A percentile compares a stretch with the other conserved stretches of the same genome.
Evolutionary conservation across 2,113 vertebrate species (phyloP).

Genomic region (Aleadryas rufinucha): DNA sequence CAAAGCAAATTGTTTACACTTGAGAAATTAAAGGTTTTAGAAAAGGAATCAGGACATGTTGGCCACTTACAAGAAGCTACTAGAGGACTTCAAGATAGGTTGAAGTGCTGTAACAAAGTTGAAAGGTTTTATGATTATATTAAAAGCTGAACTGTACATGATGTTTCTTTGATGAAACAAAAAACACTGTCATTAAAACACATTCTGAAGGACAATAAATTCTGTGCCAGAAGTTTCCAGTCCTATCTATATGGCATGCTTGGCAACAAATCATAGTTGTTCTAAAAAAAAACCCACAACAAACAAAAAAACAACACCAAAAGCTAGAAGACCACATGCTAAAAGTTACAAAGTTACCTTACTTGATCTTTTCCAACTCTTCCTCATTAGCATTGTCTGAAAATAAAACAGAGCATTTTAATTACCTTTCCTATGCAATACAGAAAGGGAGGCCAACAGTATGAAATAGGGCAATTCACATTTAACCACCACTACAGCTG

Average conservation of each 20-base stretch:
- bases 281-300: background rate
- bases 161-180: background rate
- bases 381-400: conserved; percentile 98
- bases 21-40: background rate
- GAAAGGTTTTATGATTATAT: background rate
- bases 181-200: background rate
- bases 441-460: conserved; percentile 14
- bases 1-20: background rate
- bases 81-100: background rate
- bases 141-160: background rate
- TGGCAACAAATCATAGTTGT: background rate
- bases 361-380: conserved; percentile 99
- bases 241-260: background rate
- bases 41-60: background rate
- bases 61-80: background rate
- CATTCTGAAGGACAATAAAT: background rate
- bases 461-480: conserved; percentile 27
- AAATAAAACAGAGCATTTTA: conserved; percentile 95
- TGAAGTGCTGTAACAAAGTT: background rate
- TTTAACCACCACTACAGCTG: background rate
- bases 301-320: fast-evolving
- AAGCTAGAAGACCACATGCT: conserved; percentile 75
- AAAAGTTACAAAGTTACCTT: conserved; percentile 97
- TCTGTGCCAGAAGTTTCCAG: background rate
- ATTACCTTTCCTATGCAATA: conserved; percentile 73